Base-by-base conservation (phyloP, 2,888 invertebrate genomes). In the Euplagia quadripunctaria region DNA sequence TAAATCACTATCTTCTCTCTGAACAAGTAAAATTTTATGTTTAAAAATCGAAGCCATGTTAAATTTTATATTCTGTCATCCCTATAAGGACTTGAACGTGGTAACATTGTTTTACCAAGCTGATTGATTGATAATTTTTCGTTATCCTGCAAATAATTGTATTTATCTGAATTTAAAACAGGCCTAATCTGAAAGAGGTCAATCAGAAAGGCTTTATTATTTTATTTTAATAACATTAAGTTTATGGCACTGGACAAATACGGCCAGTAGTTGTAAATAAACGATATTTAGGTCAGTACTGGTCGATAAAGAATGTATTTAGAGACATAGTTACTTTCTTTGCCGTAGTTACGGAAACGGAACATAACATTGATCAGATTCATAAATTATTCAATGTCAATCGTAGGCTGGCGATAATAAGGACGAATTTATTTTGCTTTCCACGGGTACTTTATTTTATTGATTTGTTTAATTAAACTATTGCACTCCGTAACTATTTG, bases 331-430 rank as follows among this genome's bases (percentile, higher is more conserved):
- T 68, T 51, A 20, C 7, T 41, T 70, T n/a, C 70, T 42, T 41
- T 42, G 55, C 46, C 67, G 67, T 66, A 61, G 67, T 67, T 51
- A 71, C 66, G 52, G 16, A 6, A 70, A 73, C 70, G 64, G 58
- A 71, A 67, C 46, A 52, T 68, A 61, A 74, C 74, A 58, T 71
- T 68, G 68, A 74, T 68, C 68, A 68, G 17, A 16, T 66, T 72
- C 66, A 72, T 75, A 70, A 61, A 75, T 72, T 72, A 75, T 75
- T 72, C 70, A 70, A 52, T 11, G 20, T 52, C 69, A 70, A 67
- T 70, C 69, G 69, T 31, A 58, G 51, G 14, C 52, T 66, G 52
- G 58, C 70, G 43, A 66, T 46, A 64, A 70, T 51, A 55, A 69
- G 67, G 72, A 65, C 66, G 55, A 63, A 67, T 65, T 75, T 66